Evolutionary conservation across 2,888 invertebrate genomes (phyloP).

Genomic region (Aphidius colemani): DNA sequence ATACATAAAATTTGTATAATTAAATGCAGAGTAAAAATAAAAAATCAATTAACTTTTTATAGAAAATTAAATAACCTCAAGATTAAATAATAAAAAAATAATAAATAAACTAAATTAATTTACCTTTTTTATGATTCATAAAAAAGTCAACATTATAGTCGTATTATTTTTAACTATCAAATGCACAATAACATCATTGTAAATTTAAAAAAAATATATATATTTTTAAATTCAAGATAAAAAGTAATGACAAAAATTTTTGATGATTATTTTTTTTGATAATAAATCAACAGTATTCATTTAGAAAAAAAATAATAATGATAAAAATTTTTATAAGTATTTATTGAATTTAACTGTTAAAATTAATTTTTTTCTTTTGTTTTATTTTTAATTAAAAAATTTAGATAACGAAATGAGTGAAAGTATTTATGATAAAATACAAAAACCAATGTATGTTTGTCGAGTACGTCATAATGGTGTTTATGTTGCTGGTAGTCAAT

Average conservation of each 20-base stretch:
- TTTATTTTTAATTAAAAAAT: constrained; percentile 3
- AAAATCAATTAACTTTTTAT: not conserved
- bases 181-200: too few relatives aligned
- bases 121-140: too few relatives aligned
- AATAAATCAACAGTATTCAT: not conserved
- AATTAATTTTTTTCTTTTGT: not conserved
- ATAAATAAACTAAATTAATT: not conserved
- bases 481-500: constrained; percentile 74
- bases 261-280: not conserved
- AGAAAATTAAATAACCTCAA: not conserved
- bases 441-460: constrained; percentile 70
- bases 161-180: too few relatives aligned
- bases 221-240: too few relatives aligned
- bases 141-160: too few relatives aligned
- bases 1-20: too few relatives aligned
- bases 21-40: not conserved
- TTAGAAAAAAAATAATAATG: too few relatives aligned
- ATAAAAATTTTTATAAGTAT: not conserved
- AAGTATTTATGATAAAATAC: constrained; percentile 25
- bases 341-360: not conserved
- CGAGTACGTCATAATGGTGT: constrained; percentile 74
- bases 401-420: constrained; percentile 3
- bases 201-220: too few relatives aligned
- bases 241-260: not conserved
- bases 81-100: not conserved